These are phyloP conservation scores for Agrenia bidenticulata DNA, from an alignment of 2,888 invertebrate genomes.

Conservation along the genomic window DNA sequence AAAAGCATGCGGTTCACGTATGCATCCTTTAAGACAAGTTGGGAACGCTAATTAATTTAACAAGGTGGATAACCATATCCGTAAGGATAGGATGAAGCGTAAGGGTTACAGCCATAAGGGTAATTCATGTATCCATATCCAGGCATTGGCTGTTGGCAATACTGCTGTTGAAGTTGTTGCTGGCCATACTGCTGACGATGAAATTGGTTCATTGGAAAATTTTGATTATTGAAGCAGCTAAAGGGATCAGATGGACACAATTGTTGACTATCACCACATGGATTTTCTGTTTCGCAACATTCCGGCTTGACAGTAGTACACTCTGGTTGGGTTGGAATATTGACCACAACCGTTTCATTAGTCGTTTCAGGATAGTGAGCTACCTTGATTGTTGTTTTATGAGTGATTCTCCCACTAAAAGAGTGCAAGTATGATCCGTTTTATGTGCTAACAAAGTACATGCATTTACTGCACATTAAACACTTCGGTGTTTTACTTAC, in stretches of 20 bases:
- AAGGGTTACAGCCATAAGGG: too few relatives aligned
- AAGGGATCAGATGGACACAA: background rate
- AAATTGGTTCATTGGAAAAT: background rate
- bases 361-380: slow-evolving; percentile 44
- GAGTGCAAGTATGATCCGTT: too few relatives aligned
- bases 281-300: background rate
- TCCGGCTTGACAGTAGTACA: background rate
- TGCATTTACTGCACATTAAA: too few relatives aligned
- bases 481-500: slow-evolving; percentile 21
- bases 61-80: too few relatives aligned
- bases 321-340: slow-evolving; percentile 4
- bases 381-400: slow-evolving; percentile 50
- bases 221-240: background rate
- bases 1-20: too few relatives aligned
- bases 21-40: too few relatives aligned
- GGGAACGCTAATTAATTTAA: too few relatives aligned
- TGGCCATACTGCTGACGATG: background rate
- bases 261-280: background rate
- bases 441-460: background rate
- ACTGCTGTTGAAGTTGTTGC: background rate
- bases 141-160: background rate
- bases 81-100: too few relatives aligned
- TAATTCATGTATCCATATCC: too few relatives aligned
- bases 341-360: slow-evolving; percentile 22
- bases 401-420: slow-evolving; percentile 44